Percentiles rank a stretch among this genome's conserved stretches.
phyloP scores from a whole-genome alignment of 2,113 vertebrate genomes.

The Psettodes erumei region DNA sequence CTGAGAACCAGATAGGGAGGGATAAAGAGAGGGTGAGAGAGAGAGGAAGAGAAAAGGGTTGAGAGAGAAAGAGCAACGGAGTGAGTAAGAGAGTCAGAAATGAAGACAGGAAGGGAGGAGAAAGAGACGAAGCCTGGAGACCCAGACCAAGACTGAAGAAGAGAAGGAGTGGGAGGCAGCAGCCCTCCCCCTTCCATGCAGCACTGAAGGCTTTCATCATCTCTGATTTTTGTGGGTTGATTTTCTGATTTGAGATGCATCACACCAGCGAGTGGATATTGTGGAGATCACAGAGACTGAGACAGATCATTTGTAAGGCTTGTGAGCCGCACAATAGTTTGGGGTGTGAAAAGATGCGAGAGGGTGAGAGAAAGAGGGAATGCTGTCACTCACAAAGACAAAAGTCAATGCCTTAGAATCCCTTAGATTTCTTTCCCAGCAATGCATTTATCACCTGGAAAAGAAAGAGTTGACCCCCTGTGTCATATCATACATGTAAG shows the following conservation, averaged over 20 bases:
- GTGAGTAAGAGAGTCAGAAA: conserved; percentile 51
- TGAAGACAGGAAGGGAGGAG: conserved; percentile 54
- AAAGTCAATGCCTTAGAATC: neutral
- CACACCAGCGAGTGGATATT: conserved; percentile 40
- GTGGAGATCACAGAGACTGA: conserved; percentile 50
- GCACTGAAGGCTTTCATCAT: conserved; percentile 70
- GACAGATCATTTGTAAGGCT: conserved; percentile 50
- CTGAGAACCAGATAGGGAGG: conserved; percentile 55
- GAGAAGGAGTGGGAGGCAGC: conserved; percentile 67
- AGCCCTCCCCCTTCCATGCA: conserved; percentile 34
- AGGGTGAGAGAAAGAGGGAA: neutral
- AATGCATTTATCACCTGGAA: neutral
- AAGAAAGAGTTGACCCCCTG: conserved; percentile 2
- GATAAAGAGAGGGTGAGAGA: conserved; percentile 62
- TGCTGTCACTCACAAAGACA: neutral
- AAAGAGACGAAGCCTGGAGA: conserved; percentile 60
- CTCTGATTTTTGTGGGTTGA: conserved; percentile 52
- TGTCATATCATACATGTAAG: conserved; percentile 18
- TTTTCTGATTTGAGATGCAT: conserved; percentile 61
- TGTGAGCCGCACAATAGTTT: conserved; percentile 27
- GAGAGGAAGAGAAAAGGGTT: conserved; percentile 41
- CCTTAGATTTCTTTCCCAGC: neutral
- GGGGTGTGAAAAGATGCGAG: neutral
- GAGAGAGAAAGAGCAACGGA: conserved; percentile 54
- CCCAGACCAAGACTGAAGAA: conserved; percentile 61